Evolutionary conservation across 2,113 vertebrate species (phyloP).

Genomic region (Stigmatopora argus): DNA sequence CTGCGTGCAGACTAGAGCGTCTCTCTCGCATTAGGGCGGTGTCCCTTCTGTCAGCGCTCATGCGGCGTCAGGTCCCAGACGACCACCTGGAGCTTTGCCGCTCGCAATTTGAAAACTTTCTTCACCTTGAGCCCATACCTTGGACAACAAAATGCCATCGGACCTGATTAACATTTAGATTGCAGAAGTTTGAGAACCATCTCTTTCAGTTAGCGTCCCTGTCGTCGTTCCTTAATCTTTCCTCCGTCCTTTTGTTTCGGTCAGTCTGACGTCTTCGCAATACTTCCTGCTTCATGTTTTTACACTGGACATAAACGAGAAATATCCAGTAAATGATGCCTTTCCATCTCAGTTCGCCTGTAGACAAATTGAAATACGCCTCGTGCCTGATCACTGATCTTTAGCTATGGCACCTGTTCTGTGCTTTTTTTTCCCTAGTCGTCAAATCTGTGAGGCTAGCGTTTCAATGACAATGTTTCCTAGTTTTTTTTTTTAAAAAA

Average conservation of each 20-base stretch:
- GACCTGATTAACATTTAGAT: conserved; percentile 3
- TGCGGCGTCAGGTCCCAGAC: conserved; percentile 40
- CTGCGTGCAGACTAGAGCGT: conserved; percentile 52
- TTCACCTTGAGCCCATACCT: conserved; percentile 22
- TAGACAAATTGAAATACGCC: conserved; percentile 46
- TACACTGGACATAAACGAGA: background rate
- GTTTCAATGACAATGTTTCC: conserved; percentile 3
- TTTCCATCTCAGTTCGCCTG: conserved; percentile 31
- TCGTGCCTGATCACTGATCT: conserved; percentile 31
- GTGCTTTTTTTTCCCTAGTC: conserved; percentile 43
- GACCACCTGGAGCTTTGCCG: conserved; percentile 50
- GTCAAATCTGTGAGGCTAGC: conserved; percentile 18
- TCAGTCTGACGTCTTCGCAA: background rate
- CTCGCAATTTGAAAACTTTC: conserved; percentile 39
- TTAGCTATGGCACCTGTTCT: conserved; percentile 20
- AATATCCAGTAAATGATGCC: conserved; percentile 28
- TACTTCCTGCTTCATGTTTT: background rate
- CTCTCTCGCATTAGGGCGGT: conserved; percentile 59
- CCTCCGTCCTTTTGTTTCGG: conserved; percentile 1
- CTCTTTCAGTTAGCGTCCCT: conserved; percentile 5
- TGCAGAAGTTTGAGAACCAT: background rate
- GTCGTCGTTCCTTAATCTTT: background rate
- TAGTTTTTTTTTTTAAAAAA: too few species aligned
- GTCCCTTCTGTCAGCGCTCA: conserved; percentile 53
- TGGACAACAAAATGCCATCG: conserved; percentile 8